Conservation (phyloP, 2,113 vertebrate genomes). For the Phrynosoma blainvillii region DNA sequence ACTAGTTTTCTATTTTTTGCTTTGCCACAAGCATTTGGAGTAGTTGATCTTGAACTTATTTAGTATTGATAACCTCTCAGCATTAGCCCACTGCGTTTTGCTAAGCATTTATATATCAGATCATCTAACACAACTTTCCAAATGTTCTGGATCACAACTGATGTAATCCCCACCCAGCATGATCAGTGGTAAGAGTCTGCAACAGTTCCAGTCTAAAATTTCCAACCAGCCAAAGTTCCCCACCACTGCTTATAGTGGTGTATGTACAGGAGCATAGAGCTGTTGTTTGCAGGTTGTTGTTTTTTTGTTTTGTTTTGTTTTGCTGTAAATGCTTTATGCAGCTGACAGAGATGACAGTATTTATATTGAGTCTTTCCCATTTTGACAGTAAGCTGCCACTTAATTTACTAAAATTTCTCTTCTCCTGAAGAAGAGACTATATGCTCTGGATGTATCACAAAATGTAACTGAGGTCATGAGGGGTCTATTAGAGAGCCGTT, state of each 20-base stretch:
- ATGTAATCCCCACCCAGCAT: neutral
- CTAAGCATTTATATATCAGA: no score
- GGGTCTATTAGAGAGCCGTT: neutral
- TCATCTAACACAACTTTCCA: no score
- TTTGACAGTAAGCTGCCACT: constrained; percentile 21
- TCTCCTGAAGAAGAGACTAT: constrained; percentile 7
- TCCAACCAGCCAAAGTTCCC: no score
- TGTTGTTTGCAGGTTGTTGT: neutral
- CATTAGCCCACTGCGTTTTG: no score
- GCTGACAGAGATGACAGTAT: neutral
- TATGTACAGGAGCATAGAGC: neutral
- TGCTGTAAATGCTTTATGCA: neutral
- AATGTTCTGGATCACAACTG: neutral
- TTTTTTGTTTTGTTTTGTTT: neutral
- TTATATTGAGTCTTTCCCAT: neutral
- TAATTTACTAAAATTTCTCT: neutral
- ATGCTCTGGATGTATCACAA: constrained; percentile 10
- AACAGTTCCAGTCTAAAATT: neutral
- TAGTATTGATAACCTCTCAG: no score
- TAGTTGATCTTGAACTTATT: no score
- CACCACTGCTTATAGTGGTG: neutral
- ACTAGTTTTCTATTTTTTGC: no score
- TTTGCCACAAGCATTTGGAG: no score
- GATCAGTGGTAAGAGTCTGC: neutral
- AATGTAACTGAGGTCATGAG: constrained; percentile 9